Percentiles rank a stretch among this genome's conserved stretches.
Evolutionary conservation across 1,140 invertebrate genomes (phyloP).

Genomic region (Patella vulgata): DNA sequence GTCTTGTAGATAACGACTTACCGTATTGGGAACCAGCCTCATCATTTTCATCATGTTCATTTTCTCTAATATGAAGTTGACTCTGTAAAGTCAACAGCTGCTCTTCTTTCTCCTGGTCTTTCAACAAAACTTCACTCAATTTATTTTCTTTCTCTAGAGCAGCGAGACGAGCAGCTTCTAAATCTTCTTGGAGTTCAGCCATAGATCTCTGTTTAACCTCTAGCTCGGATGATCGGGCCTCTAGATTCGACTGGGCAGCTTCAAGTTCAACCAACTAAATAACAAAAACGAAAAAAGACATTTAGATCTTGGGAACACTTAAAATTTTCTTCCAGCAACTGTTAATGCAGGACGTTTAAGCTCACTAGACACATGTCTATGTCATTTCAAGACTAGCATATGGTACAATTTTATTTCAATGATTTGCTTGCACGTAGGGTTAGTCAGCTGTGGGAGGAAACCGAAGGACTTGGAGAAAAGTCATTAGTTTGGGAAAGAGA

Average conservation of each 20-base stretch:
- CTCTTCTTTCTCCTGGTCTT: conserved; percentile 68
- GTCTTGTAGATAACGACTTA: too few species aligned
- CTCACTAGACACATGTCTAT: too few species aligned
- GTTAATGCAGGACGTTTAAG: too few species aligned
- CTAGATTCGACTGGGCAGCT: conserved; percentile 37
- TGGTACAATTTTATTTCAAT: too few species aligned
- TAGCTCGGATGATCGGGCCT: conserved; percentile 41
- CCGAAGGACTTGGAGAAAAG: too few species aligned
- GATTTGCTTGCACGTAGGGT: too few species aligned
- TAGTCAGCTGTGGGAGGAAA: too few species aligned
- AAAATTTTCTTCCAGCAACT: too few species aligned
- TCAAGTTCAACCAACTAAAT: conserved; percentile 39
- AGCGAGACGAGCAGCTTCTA: conserved; percentile 60
- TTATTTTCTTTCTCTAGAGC: conserved; percentile 44
- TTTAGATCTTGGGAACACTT: too few species aligned
- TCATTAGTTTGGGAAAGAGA: too few species aligned
- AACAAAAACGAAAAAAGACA: background rate
- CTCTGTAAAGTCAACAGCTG: conserved; percentile 72
- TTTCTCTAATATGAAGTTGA: conserved; percentile 43
- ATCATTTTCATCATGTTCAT: conserved; percentile 41
- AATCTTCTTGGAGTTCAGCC: conserved; percentile 72
- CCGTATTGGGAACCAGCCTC: background rate
- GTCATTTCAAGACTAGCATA: too few species aligned
- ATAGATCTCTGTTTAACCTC: conserved; percentile 70
- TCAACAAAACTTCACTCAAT: conserved; percentile 12